Evolutionary conservation across 2,797 vertebrate genomes (phyloP).

Genomic region (Gastrophryne carolinensis): DNA sequence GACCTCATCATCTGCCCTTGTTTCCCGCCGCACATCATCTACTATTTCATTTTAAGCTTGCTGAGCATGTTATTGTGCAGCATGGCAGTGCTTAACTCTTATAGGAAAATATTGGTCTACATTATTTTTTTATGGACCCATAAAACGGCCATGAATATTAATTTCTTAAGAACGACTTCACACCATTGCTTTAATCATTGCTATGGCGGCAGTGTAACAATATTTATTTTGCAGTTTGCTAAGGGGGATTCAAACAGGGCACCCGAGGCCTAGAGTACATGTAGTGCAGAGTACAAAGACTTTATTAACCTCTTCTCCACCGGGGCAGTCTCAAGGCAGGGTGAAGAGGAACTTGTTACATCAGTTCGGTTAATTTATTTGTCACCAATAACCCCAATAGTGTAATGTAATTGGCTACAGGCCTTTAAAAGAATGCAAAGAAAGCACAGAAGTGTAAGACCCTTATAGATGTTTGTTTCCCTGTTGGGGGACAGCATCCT

Average conservation of each 20-base stretch:
- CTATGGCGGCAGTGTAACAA: neutral
- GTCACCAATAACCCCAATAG: too few relatives aligned
- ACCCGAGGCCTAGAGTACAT: neutral
- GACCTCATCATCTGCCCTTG: neutral
- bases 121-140: constrained; percentile 40
- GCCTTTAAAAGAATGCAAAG: too few relatives aligned
- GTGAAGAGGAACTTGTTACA: neutral
- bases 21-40: neutral
- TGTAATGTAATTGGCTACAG: too few relatives aligned
- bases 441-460: too few relatives aligned
- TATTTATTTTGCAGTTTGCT: constrained; percentile 38
- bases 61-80: constrained; percentile 18
- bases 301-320: neutral
- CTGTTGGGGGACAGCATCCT: too few relatives aligned
- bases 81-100: constrained; percentile 31
- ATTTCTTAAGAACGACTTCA: constrained; percentile 39
- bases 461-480: too few relatives aligned
- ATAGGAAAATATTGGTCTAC: constrained; percentile 46
- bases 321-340: neutral
- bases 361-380: too few relatives aligned
- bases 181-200: constrained; percentile 34
- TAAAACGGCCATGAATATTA: constrained; percentile 49
- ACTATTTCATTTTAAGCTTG: constrained; percentile 9
- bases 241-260: neutral
- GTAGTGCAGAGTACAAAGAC: neutral